Evolutionary conservation across 2,888 invertebrate genomes (phyloP).

Genomic region (Oscheius onirici): DNA sequence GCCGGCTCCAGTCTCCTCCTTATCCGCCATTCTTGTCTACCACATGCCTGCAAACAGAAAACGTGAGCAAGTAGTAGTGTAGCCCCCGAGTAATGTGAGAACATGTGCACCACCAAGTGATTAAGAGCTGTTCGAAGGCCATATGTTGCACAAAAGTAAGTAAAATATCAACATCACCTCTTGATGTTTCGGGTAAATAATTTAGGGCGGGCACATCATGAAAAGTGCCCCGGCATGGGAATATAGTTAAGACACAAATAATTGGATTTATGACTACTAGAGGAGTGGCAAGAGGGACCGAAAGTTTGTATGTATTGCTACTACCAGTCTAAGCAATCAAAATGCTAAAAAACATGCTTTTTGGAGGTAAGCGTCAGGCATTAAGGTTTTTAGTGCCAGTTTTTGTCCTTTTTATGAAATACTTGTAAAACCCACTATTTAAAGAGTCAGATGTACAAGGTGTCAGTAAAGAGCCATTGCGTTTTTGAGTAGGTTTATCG

Average conservation of each 20-base stretch:
- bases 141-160: not conserved
- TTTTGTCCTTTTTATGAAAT: no score
- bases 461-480: no score
- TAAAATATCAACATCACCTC: no score
- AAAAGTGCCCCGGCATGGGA: constrained; percentile 1
- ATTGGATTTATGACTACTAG: not conserved
- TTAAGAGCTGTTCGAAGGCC: constrained; percentile 23
- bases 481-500: no score
- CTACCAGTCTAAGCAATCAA: no score
- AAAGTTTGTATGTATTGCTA: no score
- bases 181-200: not conserved
- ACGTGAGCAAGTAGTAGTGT: constrained; percentile 9
- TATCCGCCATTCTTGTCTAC: constrained; percentile 71
- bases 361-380: no score
- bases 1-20: constrained; percentile 81
- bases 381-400: no score
- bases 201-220: constrained; percentile 14
- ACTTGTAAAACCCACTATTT: no score
- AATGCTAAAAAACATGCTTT: no score
- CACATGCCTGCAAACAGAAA: constrained; percentile 17
- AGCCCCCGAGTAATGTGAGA: constrained; percentile 21
- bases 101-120: constrained; percentile 25
- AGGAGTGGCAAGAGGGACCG: not conserved
- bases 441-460: no score
- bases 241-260: constrained; percentile 20